Percentiles rank a stretch among this genome's conserved stretches.
Evolutionary conservation across 1,140 invertebrate genomes (phyloP).

Genomic region (Zophobas morio): DNA sequence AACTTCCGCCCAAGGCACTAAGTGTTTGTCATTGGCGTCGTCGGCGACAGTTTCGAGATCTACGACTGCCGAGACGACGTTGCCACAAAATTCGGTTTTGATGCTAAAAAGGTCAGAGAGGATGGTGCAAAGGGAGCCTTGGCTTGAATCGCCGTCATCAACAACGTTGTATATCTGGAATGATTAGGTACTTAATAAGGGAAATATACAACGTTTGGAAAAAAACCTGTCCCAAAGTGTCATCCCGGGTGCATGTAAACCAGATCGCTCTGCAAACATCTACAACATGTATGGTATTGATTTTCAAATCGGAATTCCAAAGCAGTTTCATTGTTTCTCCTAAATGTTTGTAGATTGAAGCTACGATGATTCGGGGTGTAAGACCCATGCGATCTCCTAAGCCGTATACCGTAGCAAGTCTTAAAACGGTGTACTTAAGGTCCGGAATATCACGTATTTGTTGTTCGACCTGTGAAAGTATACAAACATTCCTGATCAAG

Average conservation of each 20-base stretch:
- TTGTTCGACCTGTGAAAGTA: slow-evolving; percentile 80
- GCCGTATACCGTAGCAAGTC: slow-evolving; percentile 91
- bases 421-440: slow-evolving; percentile 86
- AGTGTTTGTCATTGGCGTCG: slow-evolving; percentile 93
- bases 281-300: slow-evolving; percentile 90
- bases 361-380: slow-evolving; percentile 86
- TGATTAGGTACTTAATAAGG: background rate
- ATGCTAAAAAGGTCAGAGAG: slow-evolving; percentile 89
- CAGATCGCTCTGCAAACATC: slow-evolving; percentile 88
- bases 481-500: background rate
- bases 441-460: slow-evolving; percentile 76
- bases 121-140: slow-evolving; percentile 84
- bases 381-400: slow-evolving; percentile 86
- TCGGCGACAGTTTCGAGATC: slow-evolving; percentile 85
- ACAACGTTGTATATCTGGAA: slow-evolving; percentile 85
- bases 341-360: slow-evolving; percentile 89
- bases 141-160: slow-evolving; percentile 86
- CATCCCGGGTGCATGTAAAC: slow-evolving; percentile 73
- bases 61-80: slow-evolving; percentile 82
- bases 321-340: slow-evolving; percentile 92
- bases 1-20: slow-evolving; percentile 90
- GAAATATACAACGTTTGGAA: no score
- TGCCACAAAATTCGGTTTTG: slow-evolving; percentile 89
- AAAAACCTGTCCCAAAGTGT: slow-evolving; percentile 66
- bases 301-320: slow-evolving; percentile 87